Percentiles rank a stretch among this genome's conserved stretches.
Evolutionary conservation across 2,797 vertebrate species (phyloP).

Genomic region (Astyanax mexicanus): DNA sequence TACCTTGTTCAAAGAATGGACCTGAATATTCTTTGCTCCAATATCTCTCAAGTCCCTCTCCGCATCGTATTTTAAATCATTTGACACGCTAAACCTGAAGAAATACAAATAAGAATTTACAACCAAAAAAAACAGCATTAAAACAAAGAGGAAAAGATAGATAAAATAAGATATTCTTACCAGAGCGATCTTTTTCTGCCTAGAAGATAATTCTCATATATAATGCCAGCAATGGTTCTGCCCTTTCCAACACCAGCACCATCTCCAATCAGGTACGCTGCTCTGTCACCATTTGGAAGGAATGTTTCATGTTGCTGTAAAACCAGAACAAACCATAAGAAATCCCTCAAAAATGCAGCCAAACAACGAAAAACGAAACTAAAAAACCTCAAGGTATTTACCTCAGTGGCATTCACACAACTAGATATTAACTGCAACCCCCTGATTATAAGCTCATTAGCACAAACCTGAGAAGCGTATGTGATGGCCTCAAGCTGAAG

Average conservation of each 20-base stretch:
- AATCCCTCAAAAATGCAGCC: background rate
- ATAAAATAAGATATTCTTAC: too few relatives aligned
- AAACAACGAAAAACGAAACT: background rate
- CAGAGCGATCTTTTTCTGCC: constrained; percentile 98
- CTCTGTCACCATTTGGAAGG: constrained; percentile 93
- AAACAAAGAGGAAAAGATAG: too few relatives aligned
- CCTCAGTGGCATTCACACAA: background rate
- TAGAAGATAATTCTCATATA: constrained; percentile 97
- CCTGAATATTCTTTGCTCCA: constrained; percentile 96
- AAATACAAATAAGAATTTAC: background rate
- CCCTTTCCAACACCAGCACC: constrained; percentile 98
- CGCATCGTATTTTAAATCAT: constrained; percentile 97
- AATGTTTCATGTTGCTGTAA: constrained; percentile 97
- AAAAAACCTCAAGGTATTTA: background rate
- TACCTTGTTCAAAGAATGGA: constrained; percentile 98
- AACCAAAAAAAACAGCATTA: background rate
- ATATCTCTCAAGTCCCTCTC: constrained; percentile 97
- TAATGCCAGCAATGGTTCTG: constrained; percentile 95
- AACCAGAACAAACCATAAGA: too few relatives aligned
- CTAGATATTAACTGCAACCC: background rate
- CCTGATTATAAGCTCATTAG: background rate
- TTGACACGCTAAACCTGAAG: constrained; percentile 97
- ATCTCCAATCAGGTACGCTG: constrained; percentile 96
- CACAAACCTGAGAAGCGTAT: constrained; percentile 92
- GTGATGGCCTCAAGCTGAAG: constrained; percentile 97